These are phyloP conservation scores for Pogonophryne albipinna DNA, from an alignment of 2,797 vertebrate species.

Conservation along the genomic window DNA sequence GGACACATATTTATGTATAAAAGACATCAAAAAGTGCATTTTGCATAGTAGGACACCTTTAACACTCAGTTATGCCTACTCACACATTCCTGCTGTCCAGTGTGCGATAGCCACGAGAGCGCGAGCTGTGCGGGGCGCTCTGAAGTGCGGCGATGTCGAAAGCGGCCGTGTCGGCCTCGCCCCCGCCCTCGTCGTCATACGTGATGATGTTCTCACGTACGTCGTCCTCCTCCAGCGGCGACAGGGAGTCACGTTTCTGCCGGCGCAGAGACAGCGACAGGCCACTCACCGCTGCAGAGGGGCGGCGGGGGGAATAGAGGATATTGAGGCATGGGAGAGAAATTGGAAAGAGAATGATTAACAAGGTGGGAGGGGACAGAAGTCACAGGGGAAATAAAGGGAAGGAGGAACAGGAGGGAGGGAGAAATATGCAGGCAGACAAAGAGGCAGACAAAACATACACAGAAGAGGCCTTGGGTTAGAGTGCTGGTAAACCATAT, in stretches of 20 bases:
- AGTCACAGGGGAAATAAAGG: constrained; percentile 73
- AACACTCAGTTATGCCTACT: constrained; percentile 49
- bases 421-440: constrained; percentile 55
- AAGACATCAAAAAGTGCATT: too few relatives aligned
- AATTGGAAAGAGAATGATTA: constrained; percentile 64
- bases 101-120: constrained; percentile 83
- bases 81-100: constrained; percentile 87
- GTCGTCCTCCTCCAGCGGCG: constrained; percentile 92
- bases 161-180: constrained; percentile 93
- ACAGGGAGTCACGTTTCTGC: constrained; percentile 91
- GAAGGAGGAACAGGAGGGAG: constrained; percentile 40
- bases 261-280: constrained; percentile 90
- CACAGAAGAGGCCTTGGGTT: constrained; percentile 66
- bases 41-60: too few relatives aligned
- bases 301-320: constrained; percentile 11
- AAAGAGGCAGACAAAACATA: constrained; percentile 72
- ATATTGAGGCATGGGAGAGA: constrained; percentile 53
- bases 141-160: constrained; percentile 94
- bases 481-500: constrained; percentile 72
- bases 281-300: constrained; percentile 83
- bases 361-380: constrained; percentile 44
- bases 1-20: too few relatives aligned
- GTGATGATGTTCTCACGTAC: constrained; percentile 96
- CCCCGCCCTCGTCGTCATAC: constrained; percentile 93
- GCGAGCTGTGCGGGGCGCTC: constrained; percentile 86